A percentile compares a stretch with the other conserved stretches of the same genome.
Conservation (phyloP, 1,140 invertebrate genomes). For the Atta texana region DNA sequence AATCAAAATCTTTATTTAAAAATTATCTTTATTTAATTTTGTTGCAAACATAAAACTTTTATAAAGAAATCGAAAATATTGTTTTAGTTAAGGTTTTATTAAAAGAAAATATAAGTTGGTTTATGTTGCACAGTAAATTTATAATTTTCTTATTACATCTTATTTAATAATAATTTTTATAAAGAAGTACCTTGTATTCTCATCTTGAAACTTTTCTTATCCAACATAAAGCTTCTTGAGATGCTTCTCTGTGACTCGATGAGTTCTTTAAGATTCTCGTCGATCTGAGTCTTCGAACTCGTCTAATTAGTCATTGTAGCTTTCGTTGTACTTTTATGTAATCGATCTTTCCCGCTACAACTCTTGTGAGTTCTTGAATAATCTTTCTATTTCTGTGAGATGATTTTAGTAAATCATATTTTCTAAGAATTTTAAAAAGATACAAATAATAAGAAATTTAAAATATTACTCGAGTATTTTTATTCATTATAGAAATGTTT, state of each 20-base stretch:
- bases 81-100: not conserved
- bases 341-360: not conserved
- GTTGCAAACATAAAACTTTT: not conserved
- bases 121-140: not conserved
- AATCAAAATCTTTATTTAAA: not conserved
- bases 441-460: not conserved
- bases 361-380: not conserved
- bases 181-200: not conserved
- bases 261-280: constrained; percentile 25
- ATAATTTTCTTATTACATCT: not conserved
- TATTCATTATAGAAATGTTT: not conserved
- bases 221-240: constrained; percentile 20
- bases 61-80: not conserved
- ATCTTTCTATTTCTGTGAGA: not conserved
- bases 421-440: not conserved
- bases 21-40: not conserved
- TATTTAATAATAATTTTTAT: constrained; percentile 16
- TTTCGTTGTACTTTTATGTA: constrained; percentile 23
- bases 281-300: constrained; percentile 11
- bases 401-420: not conserved
- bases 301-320: constrained; percentile 35
- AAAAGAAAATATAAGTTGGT: not conserved
- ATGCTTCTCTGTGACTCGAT: constrained; percentile 21
- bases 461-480: not conserved
- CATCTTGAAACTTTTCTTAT: constrained; percentile 27